Base-by-base conservation (phyloP, 2,113 vertebrate species). In the Phoenicopterus ruber region DNA sequence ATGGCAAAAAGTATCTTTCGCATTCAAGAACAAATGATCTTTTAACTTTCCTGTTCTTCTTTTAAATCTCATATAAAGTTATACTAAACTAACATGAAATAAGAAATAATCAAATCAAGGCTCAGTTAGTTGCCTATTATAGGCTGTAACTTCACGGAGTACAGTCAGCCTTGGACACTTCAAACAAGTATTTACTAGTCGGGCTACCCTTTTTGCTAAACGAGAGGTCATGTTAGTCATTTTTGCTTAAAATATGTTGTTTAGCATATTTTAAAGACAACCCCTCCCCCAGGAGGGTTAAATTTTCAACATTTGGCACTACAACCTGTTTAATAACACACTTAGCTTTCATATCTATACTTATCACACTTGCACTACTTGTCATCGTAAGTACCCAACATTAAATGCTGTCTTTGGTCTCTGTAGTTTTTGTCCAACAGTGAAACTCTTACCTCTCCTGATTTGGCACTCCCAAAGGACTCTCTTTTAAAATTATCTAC, bases 1-100 rank as follows among this genome's bases (percentile, higher is more conserved):
- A 94, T 93, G 94, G 93, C 54, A 96, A 92, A 94, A 90, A 71
- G n/a, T 91, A 34, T 62, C 66, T 9, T 6, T 87, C 85, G 71
- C 88, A 72, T 70, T 88, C 92, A 88, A 89, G 92, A 67, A 78
- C 54, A 92, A 94, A 71, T 49, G 21, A 84, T 42, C 61, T 92
- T 91, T 90, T 6, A 6, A 77, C 88, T 93, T 87, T 84, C 77
- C 62, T 87, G 29, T 63, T 84, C 55, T 34, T 32, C 46, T 71
- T 90, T 94, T 46, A 67, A 88, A 84, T 72, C 89, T 85, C 82
- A 55, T 34, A 31, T 79, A 61, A 78, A 82, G 47, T 72, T 74
- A 78, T 62, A 89, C 28, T 81, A 40, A 63, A 59, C 62, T 97
- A 76, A 72, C 20, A 86, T 11, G 42, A 83, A 70, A 54, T 66